phyloP scores from a whole-genome alignment of 2,113 vertebrate species.

The Martes martes region DNA sequence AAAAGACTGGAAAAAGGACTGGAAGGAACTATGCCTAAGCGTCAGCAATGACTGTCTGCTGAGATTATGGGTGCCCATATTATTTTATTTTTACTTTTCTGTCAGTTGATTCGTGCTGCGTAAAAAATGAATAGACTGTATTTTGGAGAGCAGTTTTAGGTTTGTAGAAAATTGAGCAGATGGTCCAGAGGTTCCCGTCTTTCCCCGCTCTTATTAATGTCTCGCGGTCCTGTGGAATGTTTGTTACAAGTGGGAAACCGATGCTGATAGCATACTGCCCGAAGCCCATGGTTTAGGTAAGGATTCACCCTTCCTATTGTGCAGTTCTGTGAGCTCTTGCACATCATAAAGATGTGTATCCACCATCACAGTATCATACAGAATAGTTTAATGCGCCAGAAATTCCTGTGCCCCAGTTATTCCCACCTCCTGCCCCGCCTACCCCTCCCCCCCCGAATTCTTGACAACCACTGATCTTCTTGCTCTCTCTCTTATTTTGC shows the following conservation, averaged over 20 bases:
- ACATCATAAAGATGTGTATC: neutral
- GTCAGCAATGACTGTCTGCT: neutral
- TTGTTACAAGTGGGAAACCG: neutral
- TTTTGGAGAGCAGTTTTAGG: neutral
- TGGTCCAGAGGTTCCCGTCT: neutral
- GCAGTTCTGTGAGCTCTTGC: neutral
- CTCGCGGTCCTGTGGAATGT: neutral
- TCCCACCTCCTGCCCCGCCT: too few relatives aligned
- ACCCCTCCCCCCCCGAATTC: neutral
- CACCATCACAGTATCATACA: neutral
- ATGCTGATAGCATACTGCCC: neutral
- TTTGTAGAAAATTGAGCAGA: neutral
- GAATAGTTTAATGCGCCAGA: neutral
- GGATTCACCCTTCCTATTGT: neutral
- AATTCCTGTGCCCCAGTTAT: neutral
- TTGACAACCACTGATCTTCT: neutral
- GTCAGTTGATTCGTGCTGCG: neutral
- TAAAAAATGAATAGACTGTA: neutral
- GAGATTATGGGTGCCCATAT: neutral
- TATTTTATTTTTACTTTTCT: neutral
- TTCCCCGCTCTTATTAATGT: neutral
- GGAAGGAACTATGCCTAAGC: neutral
- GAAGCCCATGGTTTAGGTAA: neutral
- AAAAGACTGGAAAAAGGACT: slow-evolving; percentile 16
- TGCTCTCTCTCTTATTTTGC: neutral